Evolutionary conservation across 2,888 invertebrate species (phyloP), one percentile per base, ranked within the genome.

Genomic region (Tiliacea citrago): DNA sequence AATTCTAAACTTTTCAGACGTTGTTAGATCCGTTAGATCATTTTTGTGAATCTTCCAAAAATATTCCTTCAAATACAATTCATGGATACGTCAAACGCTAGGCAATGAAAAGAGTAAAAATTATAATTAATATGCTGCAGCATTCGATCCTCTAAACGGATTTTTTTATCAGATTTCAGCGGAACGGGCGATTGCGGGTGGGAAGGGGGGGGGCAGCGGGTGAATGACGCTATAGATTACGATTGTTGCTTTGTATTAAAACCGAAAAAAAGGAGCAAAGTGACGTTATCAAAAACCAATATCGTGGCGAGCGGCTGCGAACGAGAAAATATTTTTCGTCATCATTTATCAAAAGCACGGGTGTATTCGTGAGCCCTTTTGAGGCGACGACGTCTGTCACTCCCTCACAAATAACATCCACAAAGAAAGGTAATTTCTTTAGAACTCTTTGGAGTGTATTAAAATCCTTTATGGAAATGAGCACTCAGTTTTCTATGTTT

Each of bases 221-320:
- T 58, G 85, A 82, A 82, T 81, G 62, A 63, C 73, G 69, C 68
- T 68, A 53, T 74, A 79, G 88, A 88, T 88, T 80, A 86, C 69
- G 86, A 80, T 75, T 86, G 86, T 86, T 86, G 82, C 85, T 86
- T 88, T 88, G 78, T 86, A 77, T 77, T 79, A 88, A 80, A 82
- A 86, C 84, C 77, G 88, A 85, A n/a, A n/a, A n/a, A 86, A 87
- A 82, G 81, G 60, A 87, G 77, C 77, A 82, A 86, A 84, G 87
- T 85, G 88, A 87, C 89, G 77, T 83, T 89, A 90, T 91, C 91
- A 87, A 88, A 89, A 89, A 86, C 88, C 91, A 88, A 92, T 91
- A 91, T 89, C 88, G 79, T 67, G 49, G 73, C 55, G 68, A 61
- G 70, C 60, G 47, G 65, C 82, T 81, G 84, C 79, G 79, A 76